Base-by-base conservation (phyloP, 2,888 invertebrate genomes). In the Meliscaeva auricollis region DNA sequence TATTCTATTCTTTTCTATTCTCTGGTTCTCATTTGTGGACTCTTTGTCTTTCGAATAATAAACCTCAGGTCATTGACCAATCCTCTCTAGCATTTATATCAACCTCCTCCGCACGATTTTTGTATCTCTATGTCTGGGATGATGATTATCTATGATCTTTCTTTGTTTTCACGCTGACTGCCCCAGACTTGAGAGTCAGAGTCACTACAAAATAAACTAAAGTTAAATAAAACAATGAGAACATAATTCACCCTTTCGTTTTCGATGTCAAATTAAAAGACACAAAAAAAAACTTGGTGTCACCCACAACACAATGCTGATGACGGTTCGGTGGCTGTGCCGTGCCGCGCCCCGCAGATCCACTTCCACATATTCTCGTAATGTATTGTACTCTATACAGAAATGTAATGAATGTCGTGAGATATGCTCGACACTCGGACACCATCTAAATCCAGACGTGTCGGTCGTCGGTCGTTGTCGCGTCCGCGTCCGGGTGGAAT, bases 331-430 rank as follows among this genome's bases (percentile, higher is more conserved):
- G 35, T 66, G 50, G 17, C 20, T 20, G n/a, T n/a, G n/a, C n/a
- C n/a, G n/a, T n/a, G 17, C 32, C 32, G 8, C 20, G 26, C 50
- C 44, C 35, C 35, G 20, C 60, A 60, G 48, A 56, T 48, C 11
- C 48, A 30, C 50, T 6, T 38, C 38, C 3, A 38, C 38, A n/a
- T n/a, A n/a, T 38, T 3, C 9, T 38, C 38, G 38, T 22, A 41
- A 38, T 32, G 15, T 60, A 48, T 20, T n/a, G n/a, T n/a, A n/a
- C 46, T 68, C 58, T n/a, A n/a, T n/a, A n/a, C 64, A 77, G 22
- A 60, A 81, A 52, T 69, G 75, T 79, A 84, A 84, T 84, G 83
- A 74, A 79, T 79, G 84, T 84, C 60, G 79, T 84, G 84, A 84
- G 84, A 84, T 84, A 84, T 79, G 74, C 66, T 52, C 70, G 64